Conservation (phyloP, 2,797 vertebrate genomes). For the Aldrovandia affinis region DNA sequence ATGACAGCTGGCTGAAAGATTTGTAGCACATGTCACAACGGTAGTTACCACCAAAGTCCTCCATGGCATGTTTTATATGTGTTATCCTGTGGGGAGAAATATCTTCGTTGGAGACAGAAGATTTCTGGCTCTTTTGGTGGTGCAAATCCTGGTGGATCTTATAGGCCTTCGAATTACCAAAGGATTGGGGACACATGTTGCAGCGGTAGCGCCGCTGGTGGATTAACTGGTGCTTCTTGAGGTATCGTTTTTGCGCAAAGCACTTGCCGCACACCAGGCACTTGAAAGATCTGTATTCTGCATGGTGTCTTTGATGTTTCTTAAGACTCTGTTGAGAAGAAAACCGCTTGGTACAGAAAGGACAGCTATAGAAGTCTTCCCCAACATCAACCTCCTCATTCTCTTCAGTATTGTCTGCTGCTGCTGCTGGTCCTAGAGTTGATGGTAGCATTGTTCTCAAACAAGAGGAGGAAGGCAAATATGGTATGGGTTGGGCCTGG, state of each 20-base stretch:
- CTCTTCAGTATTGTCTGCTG: conserved; percentile 44
- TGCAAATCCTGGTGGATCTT: conserved; percentile 38
- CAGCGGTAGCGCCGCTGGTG: conserved; percentile 53
- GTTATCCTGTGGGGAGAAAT: conserved; percentile 65
- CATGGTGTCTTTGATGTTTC: conserved; percentile 72
- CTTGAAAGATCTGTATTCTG: conserved; percentile 58
- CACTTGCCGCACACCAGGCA: conserved; percentile 70
- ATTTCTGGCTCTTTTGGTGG: conserved; percentile 27
- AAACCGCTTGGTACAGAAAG: conserved; percentile 66
- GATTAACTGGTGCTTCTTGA: conserved; percentile 63
- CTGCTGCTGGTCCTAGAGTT: background rate
- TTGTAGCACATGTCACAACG: conserved; percentile 82
- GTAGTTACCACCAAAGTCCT: conserved; percentile 47
- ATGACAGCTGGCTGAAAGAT: conserved; percentile 65
- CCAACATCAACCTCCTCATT: conserved; percentile 75
- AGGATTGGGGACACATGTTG: conserved; percentile 45
- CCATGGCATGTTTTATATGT: conserved; percentile 58
- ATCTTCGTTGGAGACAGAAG: conserved; percentile 54
- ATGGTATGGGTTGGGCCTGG: conserved; percentile 31
- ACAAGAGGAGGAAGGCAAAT: conserved; percentile 18
- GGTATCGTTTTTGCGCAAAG: conserved; percentile 65
- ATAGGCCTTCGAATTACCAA: conserved; percentile 40
- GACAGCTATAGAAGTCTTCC: conserved; percentile 70
- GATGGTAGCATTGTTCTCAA: background rate
- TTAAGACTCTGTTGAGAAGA: conserved; percentile 65